Conservation (phyloP, 1,140 invertebrate species). For the Micrasema longulum region DNA sequence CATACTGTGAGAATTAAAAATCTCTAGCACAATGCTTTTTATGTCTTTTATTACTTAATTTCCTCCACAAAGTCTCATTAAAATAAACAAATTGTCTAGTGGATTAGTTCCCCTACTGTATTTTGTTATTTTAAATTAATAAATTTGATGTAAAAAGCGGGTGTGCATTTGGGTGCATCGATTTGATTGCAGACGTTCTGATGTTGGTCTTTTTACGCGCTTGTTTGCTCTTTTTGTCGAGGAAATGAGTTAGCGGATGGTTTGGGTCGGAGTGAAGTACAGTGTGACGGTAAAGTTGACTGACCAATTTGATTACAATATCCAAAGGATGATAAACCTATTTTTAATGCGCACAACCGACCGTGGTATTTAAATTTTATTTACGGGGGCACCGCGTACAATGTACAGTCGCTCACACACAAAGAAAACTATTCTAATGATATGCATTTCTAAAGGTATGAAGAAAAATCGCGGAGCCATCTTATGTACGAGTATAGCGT, state of each 20-base stretch:
- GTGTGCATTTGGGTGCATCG: too few species aligned
- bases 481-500: too few species aligned
- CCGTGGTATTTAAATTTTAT: constrained; percentile 47
- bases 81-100: constrained; percentile 28
- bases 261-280: constrained; percentile 19
- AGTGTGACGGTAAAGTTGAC: constrained; percentile 45
- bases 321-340: constrained; percentile 43
- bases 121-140: too few species aligned
- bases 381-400: constrained; percentile 33
- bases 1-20: constrained; percentile 15
- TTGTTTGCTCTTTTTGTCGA: background rate
- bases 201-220: background rate
- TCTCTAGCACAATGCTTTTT: constrained; percentile 14
- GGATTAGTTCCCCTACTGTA: constrained; percentile 18
- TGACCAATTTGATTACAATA: constrained; percentile 47
- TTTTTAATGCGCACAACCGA: constrained; percentile 44
- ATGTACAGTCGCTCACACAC: constrained; percentile 16
- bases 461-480: background rate
- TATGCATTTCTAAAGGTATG: constrained; percentile 9
- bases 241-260: background rate
- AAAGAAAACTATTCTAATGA: constrained; percentile 20
- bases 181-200: too few species aligned
- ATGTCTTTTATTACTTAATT: constrained; percentile 28
- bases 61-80: constrained; percentile 26
- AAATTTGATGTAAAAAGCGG: too few species aligned